Conservation (phyloP, 2,888 invertebrate genomes). For the Zelleria hepariella region DNA sequence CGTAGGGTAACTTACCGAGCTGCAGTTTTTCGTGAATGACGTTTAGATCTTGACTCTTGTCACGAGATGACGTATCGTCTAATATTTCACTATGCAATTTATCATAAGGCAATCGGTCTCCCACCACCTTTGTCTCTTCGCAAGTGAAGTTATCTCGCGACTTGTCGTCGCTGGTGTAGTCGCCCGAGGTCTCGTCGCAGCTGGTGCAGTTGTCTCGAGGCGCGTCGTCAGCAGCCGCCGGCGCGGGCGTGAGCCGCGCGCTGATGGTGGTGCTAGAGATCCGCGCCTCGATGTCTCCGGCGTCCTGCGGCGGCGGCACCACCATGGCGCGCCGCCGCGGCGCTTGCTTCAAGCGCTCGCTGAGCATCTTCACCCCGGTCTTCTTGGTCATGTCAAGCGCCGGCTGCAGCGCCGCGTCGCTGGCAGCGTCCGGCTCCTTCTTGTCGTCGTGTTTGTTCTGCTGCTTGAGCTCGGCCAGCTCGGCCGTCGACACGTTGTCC, state of each 20-base stretch:
- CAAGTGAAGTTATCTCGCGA: background rate
- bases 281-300: conserved; percentile 61
- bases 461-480: conserved; percentile 87
- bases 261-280: conserved; percentile 69
- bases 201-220: background rate
- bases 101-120: background rate
- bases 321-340: conserved; percentile 16
- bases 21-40: background rate
- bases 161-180: background rate
- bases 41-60: background rate
- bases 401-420: conserved; percentile 40
- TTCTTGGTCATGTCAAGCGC: conserved; percentile 61
- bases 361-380: conserved; percentile 51
- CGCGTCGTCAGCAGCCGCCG: background rate
- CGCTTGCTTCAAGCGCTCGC: conserved; percentile 26
- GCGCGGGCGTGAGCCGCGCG: background rate
- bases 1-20: background rate
- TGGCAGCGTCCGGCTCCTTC: conserved; percentile 36
- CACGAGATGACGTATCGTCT: too few relatives aligned
- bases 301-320: conserved; percentile 35
- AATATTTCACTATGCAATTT: background rate
- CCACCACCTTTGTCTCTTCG: background rate
- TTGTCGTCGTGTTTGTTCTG: conserved; percentile 39
- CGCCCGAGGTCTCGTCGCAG: background rate
- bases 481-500: conserved; percentile 91